Evolutionary conservation across 2,888 invertebrate genomes (phyloP).

Genomic region (Cantharis flavilabris): DNA sequence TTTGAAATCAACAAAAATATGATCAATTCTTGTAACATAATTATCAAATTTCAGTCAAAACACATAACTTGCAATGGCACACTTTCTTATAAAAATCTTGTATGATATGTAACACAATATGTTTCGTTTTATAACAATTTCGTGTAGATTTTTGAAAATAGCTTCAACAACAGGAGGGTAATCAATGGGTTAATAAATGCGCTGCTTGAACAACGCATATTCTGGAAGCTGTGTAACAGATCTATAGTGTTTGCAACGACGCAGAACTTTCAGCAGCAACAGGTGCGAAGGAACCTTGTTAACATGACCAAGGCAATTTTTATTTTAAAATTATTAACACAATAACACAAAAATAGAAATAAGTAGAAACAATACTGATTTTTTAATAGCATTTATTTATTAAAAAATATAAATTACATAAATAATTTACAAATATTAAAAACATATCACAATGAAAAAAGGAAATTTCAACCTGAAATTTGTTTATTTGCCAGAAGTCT

Average conservation of each 20-base stretch:
- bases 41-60: not conserved
- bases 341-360: not conserved
- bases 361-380: not conserved
- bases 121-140: not conserved
- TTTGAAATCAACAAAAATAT: not conserved
- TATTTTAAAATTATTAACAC: not conserved
- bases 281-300: not conserved
- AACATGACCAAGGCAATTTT: not conserved
- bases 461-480: not conserved
- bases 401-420: not conserved
- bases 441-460: not conserved
- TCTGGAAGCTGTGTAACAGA: not conserved
- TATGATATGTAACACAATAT: not conserved
- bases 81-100: not conserved
- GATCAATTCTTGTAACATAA: not conserved
- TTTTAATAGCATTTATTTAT: not conserved
- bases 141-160: not conserved
- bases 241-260: constrained; percentile 3
- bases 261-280: not conserved
- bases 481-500: not conserved
- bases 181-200: not conserved
- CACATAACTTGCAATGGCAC: not conserved
- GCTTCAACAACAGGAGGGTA: not conserved
- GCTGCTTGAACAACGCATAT: not conserved
- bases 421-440: not conserved